Evolutionary conservation across 2,797 vertebrate species (phyloP).

Genomic region (Chiloscyllium punctatum): DNA sequence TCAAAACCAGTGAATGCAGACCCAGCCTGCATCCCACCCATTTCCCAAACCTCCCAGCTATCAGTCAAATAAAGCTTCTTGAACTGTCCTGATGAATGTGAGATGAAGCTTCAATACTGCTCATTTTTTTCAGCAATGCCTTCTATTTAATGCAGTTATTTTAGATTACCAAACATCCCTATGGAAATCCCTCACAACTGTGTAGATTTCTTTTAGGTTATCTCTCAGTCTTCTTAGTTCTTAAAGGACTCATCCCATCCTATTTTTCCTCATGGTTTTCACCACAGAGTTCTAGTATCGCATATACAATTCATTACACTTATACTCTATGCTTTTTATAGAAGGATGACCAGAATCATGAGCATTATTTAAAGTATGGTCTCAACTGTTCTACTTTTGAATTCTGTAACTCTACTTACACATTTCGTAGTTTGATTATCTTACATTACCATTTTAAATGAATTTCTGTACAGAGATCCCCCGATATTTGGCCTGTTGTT

Average conservation of each 20-base stretch:
- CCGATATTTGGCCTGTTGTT: no score
- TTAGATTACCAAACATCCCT: not conserved
- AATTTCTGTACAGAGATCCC: no score
- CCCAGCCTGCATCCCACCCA: no score
- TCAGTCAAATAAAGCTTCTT: no score
- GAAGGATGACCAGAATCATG: not conserved
- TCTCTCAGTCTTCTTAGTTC: not conserved
- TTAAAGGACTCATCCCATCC: not conserved
- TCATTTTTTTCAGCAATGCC: no score
- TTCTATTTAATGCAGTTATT: not conserved
- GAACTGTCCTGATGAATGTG: no score
- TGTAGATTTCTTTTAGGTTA: not conserved
- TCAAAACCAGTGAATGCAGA: no score
- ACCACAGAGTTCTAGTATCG: not conserved
- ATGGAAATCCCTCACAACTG: not conserved
- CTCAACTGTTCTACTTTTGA: not conserved
- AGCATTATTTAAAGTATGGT: no score
- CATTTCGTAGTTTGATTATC: no score
- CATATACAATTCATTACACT: not conserved
- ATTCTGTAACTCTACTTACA: not conserved
- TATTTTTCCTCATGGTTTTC: not conserved
- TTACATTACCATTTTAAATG: no score
- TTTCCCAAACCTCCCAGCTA: no score
- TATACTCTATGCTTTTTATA: not conserved
- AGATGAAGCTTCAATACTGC: no score